A percentile compares a stretch with the other conserved stretches of the same genome.
phyloP scores from a whole-genome alignment of 2,888 invertebrate genomes.

The Branchipolynoe longqiensis region DNA sequence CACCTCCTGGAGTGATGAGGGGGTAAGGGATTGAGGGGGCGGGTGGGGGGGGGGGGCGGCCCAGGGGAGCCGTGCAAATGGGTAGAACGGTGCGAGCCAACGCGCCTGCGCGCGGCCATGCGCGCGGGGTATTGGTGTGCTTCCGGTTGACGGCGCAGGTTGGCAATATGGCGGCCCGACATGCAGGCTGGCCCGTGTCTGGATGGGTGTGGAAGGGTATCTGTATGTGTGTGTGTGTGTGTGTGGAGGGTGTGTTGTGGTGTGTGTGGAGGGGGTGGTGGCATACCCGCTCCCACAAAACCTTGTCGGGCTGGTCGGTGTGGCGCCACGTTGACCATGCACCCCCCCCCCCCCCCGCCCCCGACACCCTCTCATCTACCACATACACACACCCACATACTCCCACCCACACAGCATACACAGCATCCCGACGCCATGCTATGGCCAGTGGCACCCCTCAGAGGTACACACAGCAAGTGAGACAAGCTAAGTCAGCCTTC shows the following conservation, averaged over 20 bases:
- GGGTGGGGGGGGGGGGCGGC: not conserved
- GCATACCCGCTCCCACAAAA: no score
- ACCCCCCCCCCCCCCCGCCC: not conserved
- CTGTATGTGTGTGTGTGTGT: not conserved
- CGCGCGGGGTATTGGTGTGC: not conserved
- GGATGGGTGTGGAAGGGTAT: not conserved
- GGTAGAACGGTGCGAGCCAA: constrained; percentile 51
- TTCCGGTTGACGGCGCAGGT: constrained; percentile 19
- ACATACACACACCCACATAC: no score
- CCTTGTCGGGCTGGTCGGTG: no score
- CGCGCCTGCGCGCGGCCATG: constrained; percentile 42
- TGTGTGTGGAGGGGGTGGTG: no score
- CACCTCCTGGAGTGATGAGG: not conserved
- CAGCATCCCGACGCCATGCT: no score
- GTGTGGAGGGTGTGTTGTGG: no score
- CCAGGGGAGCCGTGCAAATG: not conserved
- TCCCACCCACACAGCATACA: no score
- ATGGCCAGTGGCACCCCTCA: no score
- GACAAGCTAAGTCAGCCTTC: no score
- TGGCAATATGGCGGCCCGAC: constrained; percentile 1
- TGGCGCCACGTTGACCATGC: no score
- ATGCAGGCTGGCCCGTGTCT: not conserved
- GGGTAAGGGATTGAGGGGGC: no score
- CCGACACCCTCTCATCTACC: not conserved
- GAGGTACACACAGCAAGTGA: no score